phyloP scores from a whole-genome alignment of 2,113 vertebrate species.

The Pelobates fuscus region DNA sequence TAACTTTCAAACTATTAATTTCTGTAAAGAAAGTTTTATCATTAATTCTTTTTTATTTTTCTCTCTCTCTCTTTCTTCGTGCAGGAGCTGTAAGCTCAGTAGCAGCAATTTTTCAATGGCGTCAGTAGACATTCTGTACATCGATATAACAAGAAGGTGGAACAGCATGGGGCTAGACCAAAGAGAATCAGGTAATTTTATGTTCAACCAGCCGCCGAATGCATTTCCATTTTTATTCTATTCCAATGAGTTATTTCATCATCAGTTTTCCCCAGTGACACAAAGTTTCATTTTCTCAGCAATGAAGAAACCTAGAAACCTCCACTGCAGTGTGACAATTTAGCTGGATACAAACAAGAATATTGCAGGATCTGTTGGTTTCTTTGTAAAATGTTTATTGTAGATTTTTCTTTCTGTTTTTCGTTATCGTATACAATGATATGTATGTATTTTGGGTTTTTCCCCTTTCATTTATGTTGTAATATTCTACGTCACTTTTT shows the following conservation, averaged over 20 bases:
- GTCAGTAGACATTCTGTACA: slow-evolving; percentile 92
- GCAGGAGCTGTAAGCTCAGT: slow-evolving; percentile 90
- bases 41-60: not conserved
- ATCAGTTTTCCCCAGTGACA: not conserved
- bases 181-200: slow-evolving; percentile 80
- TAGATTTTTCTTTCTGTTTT: too few relatives aligned
- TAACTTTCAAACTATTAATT: not conserved
- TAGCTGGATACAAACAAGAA: not conserved
- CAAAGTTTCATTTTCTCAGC: not conserved
- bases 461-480: too few relatives aligned
- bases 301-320: not conserved
- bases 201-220: not conserved
- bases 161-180: slow-evolving; percentile 74
- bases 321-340: not conserved
- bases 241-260: slow-evolving; percentile 4
- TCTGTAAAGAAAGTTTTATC: not conserved
- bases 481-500: too few relatives aligned
- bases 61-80: slow-evolving; percentile 43
- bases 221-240: slow-evolving; percentile 7
- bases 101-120: slow-evolving; percentile 91
- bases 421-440: too few relatives aligned
- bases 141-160: slow-evolving; percentile 93
- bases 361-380: not conserved
- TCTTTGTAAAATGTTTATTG: not conserved
- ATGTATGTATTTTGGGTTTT: too few relatives aligned